Evolutionary conservation across 2,888 invertebrate species (phyloP), one percentile per base, ranked within the genome.

Genomic region (Papilio demoleus): DNA sequence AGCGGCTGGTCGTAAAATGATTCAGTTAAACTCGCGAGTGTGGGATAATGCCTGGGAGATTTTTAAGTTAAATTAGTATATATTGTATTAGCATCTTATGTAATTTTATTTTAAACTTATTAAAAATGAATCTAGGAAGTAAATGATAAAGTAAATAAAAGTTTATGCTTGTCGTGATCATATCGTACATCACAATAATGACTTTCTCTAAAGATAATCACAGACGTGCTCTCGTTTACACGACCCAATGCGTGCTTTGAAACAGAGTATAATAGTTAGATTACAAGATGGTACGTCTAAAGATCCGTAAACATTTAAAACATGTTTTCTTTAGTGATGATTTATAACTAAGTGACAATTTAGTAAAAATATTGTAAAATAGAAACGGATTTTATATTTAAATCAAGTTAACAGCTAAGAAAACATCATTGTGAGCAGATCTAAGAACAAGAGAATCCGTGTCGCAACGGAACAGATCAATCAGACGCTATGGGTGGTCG

Each of bases 391-490:
- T n/a, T n/a, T 38, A 45, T 8, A 45, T 3, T 38, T 38, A 38
- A 12, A 2, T 36, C 9, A 36, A 38, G 14, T 11, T 38, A 14
- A 12, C 4, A 11, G 12, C 14, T 14, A 38, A 14, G 14, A 36
- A 36, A 27, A 53, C 24, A n/a, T 47, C 27, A 53, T 53, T 27
- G 27, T 6, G 12, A 22, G 12, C 19, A 22, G 47, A 9, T 12
- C 14, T 50, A 27, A 50, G 17, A n/a, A n/a, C 31, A 31, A 17
- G n/a, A 27, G 50, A 56, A 31, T 56, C 17, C 36, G 45, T 67
- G 67, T 67, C 62, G 67, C 56, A 67, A 67, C 62, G 22, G 3
- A 5, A 40, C 19, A 22, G 58, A 65, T 47, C 45, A 12, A 53
- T 11, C 34, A 42, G 8, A 9, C 53, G 11, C 31, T 56, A 56